Conservation (phyloP, 1,140 invertebrate species). For the Caenorhabditis brenneri region DNA sequence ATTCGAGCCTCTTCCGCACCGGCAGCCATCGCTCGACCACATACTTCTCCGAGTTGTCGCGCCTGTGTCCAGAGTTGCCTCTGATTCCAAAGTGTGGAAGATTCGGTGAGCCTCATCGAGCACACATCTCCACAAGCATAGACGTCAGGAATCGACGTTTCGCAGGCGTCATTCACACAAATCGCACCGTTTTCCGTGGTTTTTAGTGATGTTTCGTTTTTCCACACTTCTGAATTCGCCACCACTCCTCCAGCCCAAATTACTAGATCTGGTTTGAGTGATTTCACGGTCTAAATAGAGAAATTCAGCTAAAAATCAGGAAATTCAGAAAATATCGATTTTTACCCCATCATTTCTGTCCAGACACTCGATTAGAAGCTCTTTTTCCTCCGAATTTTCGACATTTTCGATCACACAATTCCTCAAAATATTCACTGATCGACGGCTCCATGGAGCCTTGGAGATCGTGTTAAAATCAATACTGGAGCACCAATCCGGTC, state of each 20-base stretch:
- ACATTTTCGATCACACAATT: background rate
- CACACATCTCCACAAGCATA: constrained; percentile 95
- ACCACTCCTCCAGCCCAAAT: constrained; percentile 91
- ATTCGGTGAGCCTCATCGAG: constrained; percentile 79
- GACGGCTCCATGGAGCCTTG: background rate
- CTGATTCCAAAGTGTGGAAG: constrained; percentile 79
- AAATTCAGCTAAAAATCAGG: no score
- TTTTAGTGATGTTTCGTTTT: constrained; percentile 72
- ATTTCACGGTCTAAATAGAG: constrained; percentile 55
- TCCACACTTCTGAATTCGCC: constrained; percentile 73
- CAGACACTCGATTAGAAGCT: background rate
- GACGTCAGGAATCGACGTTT: constrained; percentile 80
- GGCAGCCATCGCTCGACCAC: constrained; percentile 84
- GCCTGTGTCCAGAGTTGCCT: constrained; percentile 97
- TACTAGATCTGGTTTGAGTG: constrained; percentile 84
- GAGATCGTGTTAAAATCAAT: background rate
- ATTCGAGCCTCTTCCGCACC: constrained; percentile 72
- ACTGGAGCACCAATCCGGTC: constrained; percentile 26
- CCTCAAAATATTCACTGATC: background rate
- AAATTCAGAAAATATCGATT: background rate
- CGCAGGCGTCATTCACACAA: constrained; percentile 83
- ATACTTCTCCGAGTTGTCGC: constrained; percentile 93
- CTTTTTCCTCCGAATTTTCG: background rate
- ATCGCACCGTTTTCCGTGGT: constrained; percentile 75
- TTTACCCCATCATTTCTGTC: background rate